phyloP scores from a whole-genome alignment of 2,113 vertebrate genomes.

The Progne subis region DNA sequence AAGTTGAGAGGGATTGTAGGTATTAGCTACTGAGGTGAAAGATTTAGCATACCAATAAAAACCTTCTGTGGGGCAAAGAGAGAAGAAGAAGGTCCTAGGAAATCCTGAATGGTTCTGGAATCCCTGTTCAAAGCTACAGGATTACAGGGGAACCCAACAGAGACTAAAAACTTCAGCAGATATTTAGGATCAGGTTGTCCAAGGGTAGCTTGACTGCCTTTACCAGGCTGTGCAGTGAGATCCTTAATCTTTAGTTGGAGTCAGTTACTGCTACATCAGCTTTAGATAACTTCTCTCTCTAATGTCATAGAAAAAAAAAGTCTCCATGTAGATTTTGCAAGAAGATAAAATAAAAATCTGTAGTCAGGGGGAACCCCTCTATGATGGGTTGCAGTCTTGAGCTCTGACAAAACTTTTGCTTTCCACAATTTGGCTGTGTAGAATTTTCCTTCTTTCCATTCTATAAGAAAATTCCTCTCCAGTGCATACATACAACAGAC shows the following conservation, averaged over 20 bases:
- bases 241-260: neutral
- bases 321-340: neutral
- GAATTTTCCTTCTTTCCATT: neutral
- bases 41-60: neutral
- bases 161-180: neutral
- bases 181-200: neutral
- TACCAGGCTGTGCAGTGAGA: neutral
- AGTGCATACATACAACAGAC: too few species aligned
- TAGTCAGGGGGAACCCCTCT: neutral
- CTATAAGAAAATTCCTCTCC: neutral
- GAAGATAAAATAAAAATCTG: neutral
- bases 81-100: neutral
- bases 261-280: neutral
- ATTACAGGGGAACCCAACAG: neutral
- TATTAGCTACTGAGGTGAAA: neutral
- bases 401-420: neutral
- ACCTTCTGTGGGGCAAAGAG: neutral
- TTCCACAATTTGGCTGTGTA: neutral
- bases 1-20: neutral
- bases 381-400: neutral
- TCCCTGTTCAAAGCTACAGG: neutral
- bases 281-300: neutral
- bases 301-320: neutral
- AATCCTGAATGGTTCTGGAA: neutral
- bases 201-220: neutral